A percentile compares a stretch with the other conserved stretches of the same genome.
Evolutionary conservation across 2,888 invertebrate genomes (phyloP).

Genomic region (Ennomos erosarius): DNA sequence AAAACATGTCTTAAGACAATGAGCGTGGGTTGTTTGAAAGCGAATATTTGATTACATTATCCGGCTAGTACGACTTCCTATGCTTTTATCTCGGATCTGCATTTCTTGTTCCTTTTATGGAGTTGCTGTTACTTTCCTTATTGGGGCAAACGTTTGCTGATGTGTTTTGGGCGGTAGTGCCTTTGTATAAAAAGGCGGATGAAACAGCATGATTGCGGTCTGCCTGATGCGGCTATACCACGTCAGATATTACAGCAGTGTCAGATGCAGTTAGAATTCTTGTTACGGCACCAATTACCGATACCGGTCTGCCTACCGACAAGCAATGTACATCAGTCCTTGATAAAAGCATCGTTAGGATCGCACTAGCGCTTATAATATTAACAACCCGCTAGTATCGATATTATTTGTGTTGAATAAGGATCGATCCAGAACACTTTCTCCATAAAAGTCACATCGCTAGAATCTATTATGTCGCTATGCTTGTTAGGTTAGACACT

Average conservation of each 20-base stretch:
- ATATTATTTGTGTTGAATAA: not conserved
- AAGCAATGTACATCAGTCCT: no score
- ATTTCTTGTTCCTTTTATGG: conserved; percentile 43
- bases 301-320: no score
- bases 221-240: no score
- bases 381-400: no score
- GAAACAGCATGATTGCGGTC: conserved; percentile 1
- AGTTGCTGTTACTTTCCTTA: conserved; percentile 37
- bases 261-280: no score
- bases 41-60: conserved; percentile 61
- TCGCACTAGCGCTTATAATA: no score
- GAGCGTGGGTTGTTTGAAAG: conserved; percentile 70
- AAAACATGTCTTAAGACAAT: conserved; percentile 45
- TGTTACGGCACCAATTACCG: no score
- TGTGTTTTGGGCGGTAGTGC: conserved; percentile 7
- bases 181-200: not conserved
- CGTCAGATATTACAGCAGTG: no score
- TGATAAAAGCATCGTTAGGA: no score
- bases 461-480: no score
- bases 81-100: conserved; percentile 44
- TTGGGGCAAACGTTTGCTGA: conserved; percentile 16
- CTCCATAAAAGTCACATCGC: not conserved
- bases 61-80: conserved; percentile 37
- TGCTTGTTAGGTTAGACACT: not conserved
- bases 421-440: conserved; percentile 3